Percentiles rank a stretch among this genome's conserved stretches.
Conservation (phyloP, 2,797 vertebrate genomes). For the Anisognathus igniventris region DNA sequence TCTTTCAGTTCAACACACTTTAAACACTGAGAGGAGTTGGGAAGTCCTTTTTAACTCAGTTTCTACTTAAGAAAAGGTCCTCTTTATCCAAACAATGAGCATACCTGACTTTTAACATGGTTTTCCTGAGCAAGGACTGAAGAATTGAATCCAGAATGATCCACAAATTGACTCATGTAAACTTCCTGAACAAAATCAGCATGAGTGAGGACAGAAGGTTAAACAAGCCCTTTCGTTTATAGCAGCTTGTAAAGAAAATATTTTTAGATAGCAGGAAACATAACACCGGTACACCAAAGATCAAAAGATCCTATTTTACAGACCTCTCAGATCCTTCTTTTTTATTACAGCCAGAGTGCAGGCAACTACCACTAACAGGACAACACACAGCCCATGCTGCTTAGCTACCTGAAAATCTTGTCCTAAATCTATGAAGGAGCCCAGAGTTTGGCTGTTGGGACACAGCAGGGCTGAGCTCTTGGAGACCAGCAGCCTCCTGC, state of each 20-base stretch:
- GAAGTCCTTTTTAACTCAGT: neutral
- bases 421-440: neutral
- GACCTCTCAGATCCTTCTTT: neutral
- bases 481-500: neutral
- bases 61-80: neutral
- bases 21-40: neutral
- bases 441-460: rapidly evolving
- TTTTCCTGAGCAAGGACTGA: neutral
- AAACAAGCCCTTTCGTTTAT: constrained; percentile 33
- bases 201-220: neutral
- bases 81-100: neutral
- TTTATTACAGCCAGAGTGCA: neutral
- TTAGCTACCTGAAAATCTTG: neutral
- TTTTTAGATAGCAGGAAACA: constrained; percentile 55
- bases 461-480: rapidly evolving
- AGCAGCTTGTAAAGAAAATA: constrained; percentile 45
- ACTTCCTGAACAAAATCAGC: constrained; percentile 32
- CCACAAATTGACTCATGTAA: neutral
- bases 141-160: constrained; percentile 2
- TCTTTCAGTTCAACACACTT: neutral
- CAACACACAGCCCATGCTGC: neutral
- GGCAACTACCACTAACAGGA: neutral
- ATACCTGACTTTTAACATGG: neutral
- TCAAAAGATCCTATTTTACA: constrained; percentile 44
- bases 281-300: neutral